Evolutionary conservation across 2,797 vertebrate species (phyloP).

Genomic region (Pipistrellus nathusii): DNA sequence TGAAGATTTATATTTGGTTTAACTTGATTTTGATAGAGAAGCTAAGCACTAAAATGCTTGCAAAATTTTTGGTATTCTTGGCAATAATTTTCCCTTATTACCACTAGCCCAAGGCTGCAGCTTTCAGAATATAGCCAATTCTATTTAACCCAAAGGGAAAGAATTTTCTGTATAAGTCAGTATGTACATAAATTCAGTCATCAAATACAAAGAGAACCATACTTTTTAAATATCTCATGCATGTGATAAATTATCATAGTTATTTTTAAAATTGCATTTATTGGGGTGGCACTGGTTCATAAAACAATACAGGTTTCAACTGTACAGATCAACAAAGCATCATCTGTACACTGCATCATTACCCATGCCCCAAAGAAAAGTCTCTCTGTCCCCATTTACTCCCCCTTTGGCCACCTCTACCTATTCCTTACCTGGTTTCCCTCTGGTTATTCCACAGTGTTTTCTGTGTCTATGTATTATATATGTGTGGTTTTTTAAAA

Average conservation of each 20-base stretch:
- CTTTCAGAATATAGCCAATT: conserved; percentile 28
- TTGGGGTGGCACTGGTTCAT: background rate
- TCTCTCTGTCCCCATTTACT: background rate
- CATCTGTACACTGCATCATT: background rate
- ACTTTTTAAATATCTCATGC: background rate
- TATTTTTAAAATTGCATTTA: background rate
- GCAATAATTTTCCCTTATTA: conserved; percentile 49
- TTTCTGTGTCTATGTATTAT: background rate
- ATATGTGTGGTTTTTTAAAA: too few species aligned
- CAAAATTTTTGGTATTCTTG: conserved; percentile 32
- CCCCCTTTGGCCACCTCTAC: background rate
- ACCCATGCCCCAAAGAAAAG: background rate
- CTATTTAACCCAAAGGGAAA: conserved; percentile 40
- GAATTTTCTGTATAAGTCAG: background rate
- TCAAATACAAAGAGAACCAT: background rate
- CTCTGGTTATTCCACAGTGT: background rate
- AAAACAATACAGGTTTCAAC: background rate
- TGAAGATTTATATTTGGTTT: conserved; percentile 58
- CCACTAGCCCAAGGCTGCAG: background rate
- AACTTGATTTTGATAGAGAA: conserved; percentile 48
- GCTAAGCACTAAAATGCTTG: background rate
- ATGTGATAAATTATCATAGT: background rate
- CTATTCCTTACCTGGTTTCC: background rate
- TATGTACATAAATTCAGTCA: background rate
- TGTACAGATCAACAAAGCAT: background rate